Conservation (phyloP, 2,888 invertebrate species). For the Eutolmus rufibarbis region DNA sequence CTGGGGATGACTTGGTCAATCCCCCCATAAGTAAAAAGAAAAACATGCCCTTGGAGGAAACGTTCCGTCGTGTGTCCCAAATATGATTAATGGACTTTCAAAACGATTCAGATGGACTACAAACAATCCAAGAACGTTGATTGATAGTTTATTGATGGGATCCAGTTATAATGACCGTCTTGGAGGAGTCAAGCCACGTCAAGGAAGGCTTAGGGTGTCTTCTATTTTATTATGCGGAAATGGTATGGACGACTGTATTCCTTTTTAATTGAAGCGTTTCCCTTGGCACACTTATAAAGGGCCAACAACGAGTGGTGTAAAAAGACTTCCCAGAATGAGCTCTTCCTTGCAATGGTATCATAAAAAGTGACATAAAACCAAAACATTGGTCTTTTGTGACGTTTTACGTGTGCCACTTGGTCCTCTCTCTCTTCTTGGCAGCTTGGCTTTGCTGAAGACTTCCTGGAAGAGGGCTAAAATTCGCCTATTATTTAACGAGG, state of each 20-base stretch:
- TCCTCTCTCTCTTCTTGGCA: background rate
- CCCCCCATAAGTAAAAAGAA: background rate
- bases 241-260: background rate
- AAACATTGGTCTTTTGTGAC: background rate
- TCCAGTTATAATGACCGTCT: background rate
- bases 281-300: background rate
- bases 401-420: background rate
- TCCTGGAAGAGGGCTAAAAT: background rate
- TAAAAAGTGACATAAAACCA: background rate
- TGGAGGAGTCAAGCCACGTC: background rate
- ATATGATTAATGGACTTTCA: background rate
- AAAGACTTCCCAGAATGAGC: background rate
- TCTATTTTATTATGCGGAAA: background rate
- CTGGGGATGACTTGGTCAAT: background rate
- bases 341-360: background rate
- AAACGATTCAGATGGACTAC: conserved; percentile 9
- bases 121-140: background rate
- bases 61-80: background rate
- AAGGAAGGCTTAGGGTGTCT: background rate
- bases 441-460: background rate
- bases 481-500: background rate
- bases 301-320: background rate
- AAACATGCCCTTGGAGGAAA: background rate
- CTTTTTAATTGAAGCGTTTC: background rate
- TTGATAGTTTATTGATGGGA: conserved; percentile 21